Conservation (phyloP, 30 jellyfish, hydroid and myxozoan species). For the Pelagia noctiluca region DNA sequence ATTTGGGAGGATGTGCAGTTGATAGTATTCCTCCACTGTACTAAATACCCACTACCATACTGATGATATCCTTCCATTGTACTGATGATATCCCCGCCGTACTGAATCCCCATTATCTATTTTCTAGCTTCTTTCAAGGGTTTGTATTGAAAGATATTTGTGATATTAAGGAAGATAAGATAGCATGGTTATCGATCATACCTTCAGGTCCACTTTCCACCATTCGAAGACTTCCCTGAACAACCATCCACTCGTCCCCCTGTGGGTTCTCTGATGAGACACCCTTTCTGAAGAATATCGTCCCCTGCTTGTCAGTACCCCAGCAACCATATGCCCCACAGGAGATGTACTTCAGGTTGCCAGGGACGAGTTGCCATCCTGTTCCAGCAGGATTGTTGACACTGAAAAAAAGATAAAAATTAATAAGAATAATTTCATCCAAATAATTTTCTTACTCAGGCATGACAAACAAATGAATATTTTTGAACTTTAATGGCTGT, state of each 20-base stretch:
- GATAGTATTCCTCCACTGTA: no score
- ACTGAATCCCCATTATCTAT: no score
- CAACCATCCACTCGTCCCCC: slow-evolving; percentile 90
- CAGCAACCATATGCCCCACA: slow-evolving; percentile 98
- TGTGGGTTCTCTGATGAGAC: slow-evolving; percentile 73
- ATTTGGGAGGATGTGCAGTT: no score
- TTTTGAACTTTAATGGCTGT: no score
- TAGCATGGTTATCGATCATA: background rate
- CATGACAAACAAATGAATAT: no score
- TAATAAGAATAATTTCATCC: no score
- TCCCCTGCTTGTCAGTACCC: slow-evolving; percentile 85
- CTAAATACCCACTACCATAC: no score
- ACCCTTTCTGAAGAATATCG: slow-evolving; percentile 83
- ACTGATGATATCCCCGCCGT: no score
- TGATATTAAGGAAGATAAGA: background rate
- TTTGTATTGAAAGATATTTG: background rate
- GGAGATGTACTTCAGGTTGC: slow-evolving; percentile 85
- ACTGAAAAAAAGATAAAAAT: slow-evolving; percentile 22
- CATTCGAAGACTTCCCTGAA: slow-evolving; percentile 89
- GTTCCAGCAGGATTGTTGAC: slow-evolving; percentile 82
- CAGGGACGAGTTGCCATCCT: slow-evolving; percentile 91
- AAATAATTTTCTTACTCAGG: no score
- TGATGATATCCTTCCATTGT: no score
- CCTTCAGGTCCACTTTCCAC: slow-evolving; percentile 75
- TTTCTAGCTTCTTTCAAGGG: no score